These are phyloP conservation scores for Cryptomyrus ogoouensis DNA, from an alignment of 2,113 vertebrate species.

Conservation along the genomic window DNA sequence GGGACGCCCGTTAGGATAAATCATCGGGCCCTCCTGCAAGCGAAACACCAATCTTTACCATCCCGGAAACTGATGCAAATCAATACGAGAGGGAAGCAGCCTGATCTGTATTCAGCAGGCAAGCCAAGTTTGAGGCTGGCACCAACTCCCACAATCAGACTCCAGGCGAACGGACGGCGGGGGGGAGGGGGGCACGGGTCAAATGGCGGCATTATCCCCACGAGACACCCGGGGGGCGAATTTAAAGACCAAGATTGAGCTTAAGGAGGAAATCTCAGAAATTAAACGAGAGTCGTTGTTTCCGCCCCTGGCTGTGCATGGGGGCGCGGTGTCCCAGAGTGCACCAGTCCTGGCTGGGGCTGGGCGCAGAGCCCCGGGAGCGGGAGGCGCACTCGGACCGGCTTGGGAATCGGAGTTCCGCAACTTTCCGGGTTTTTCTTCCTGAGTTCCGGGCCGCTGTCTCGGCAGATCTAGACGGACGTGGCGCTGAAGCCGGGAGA, in stretches of 20 bases:
- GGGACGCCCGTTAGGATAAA: slow-evolving; percentile 21
- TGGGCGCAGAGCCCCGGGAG: background rate
- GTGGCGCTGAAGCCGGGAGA: slow-evolving; percentile 20
- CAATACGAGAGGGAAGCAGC: slow-evolving; percentile 28
- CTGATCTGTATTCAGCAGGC: slow-evolving; percentile 41
- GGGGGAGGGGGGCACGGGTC: slow-evolving; percentile 19
- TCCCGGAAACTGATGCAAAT: slow-evolving; percentile 37
- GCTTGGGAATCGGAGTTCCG: background rate
- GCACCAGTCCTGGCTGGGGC: background rate
- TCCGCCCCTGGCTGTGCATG: slow-evolving; percentile 23
- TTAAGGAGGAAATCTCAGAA: slow-evolving; percentile 36
- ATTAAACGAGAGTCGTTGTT: slow-evolving; percentile 38
- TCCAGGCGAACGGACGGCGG: slow-evolving; percentile 29
- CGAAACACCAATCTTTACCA: slow-evolving; percentile 32
- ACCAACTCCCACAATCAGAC: slow-evolving; percentile 38
- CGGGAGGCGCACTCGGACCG: background rate
- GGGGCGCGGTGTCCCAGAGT: background rate
- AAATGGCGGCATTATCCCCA: slow-evolving; percentile 38
- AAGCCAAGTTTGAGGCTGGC: slow-evolving; percentile 24
- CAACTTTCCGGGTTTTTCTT: background rate
- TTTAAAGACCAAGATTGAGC: slow-evolving; percentile 36
- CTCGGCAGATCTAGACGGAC: background rate
- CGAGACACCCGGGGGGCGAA: slow-evolving; percentile 33
- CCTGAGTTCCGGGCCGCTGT: background rate
- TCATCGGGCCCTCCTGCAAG: slow-evolving; percentile 21